Evolutionary conservation across 2,888 invertebrate species (phyloP).

Genomic region (Tinea semifulvella): DNA sequence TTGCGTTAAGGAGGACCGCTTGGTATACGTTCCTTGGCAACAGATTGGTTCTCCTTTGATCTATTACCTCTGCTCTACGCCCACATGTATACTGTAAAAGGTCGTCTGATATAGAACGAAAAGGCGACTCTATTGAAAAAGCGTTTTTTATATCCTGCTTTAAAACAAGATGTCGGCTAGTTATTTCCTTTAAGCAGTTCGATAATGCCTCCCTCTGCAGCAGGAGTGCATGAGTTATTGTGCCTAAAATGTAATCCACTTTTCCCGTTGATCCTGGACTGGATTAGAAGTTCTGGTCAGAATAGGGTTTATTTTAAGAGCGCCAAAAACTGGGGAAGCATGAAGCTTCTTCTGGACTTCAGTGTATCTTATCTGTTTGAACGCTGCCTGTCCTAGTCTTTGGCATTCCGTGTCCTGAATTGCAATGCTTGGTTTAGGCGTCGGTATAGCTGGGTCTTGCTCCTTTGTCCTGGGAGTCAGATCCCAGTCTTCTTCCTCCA

Average conservation of each 20-base stretch:
- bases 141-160: conserved; percentile 4
- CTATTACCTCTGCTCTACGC: conserved; percentile 18
- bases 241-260: conserved; percentile 12
- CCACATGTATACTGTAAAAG: conserved; percentile 20
- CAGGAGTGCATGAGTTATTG: conserved; percentile 18
- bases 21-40: conserved; percentile 15
- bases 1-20: conserved; percentile 14
- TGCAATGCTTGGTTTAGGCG: conserved; percentile 16
- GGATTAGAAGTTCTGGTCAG: conserved; percentile 12
- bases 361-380: conserved; percentile 15
- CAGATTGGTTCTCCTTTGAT: conserved; percentile 17
- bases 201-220: not conserved
- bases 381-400: conserved; percentile 15
- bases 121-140: conserved; percentile 14
- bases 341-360: conserved; percentile 12
- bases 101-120: conserved; percentile 16
- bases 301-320: conserved; percentile 16
- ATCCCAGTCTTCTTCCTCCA: conserved; percentile 12
- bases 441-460: conserved; percentile 19
- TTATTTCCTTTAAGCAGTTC: not conserved
- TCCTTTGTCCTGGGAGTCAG: conserved; percentile 18
- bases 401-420: conserved; percentile 19
- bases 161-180: not conserved
- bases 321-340: conserved; percentile 9
- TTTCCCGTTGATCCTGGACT: not conserved